Conservation (phyloP, 2,888 invertebrate species). For the Scaptomyza reducta region DNA sequence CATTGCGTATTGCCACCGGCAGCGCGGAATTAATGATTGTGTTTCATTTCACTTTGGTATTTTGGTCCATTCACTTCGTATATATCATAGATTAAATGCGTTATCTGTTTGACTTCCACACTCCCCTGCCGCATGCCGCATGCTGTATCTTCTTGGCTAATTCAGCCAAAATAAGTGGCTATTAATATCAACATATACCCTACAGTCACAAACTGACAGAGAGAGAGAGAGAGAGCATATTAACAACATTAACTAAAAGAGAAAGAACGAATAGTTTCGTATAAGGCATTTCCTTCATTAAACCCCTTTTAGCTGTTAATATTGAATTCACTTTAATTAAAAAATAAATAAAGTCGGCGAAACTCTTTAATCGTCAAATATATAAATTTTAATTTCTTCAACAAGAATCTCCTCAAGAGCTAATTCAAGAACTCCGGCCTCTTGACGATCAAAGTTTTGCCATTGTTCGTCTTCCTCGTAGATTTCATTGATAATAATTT, state of each 20-base stretch:
- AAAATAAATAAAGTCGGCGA: no score
- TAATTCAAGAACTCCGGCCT: not conserved
- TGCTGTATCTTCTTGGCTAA: constrained; percentile 7
- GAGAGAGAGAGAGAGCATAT: not conserved
- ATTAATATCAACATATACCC: constrained; percentile 6
- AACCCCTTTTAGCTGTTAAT: no score
- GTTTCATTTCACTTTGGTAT: constrained; percentile 63
- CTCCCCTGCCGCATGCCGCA: not conserved
- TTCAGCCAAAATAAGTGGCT: constrained; percentile 28
- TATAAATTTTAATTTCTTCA: not conserved
- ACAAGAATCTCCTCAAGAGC: not conserved
- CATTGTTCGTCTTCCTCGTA: not conserved
- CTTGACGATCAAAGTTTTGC: not conserved
- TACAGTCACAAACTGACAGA: not conserved
- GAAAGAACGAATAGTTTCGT: no score
- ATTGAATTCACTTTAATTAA: no score
- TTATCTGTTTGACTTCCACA: constrained; percentile 39
- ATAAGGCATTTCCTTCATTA: no score
- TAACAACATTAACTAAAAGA: not conserved
- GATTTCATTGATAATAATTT: not conserved
- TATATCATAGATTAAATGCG: constrained; percentile 58
- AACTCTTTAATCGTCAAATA: not conserved
- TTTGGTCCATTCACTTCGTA: constrained; percentile 22
- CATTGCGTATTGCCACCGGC: constrained; percentile 47
- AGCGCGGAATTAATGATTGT: constrained; percentile 74